Base-by-base conservation (phyloP, 2,113 vertebrate species). In the Oreamnos americanus region DNA sequence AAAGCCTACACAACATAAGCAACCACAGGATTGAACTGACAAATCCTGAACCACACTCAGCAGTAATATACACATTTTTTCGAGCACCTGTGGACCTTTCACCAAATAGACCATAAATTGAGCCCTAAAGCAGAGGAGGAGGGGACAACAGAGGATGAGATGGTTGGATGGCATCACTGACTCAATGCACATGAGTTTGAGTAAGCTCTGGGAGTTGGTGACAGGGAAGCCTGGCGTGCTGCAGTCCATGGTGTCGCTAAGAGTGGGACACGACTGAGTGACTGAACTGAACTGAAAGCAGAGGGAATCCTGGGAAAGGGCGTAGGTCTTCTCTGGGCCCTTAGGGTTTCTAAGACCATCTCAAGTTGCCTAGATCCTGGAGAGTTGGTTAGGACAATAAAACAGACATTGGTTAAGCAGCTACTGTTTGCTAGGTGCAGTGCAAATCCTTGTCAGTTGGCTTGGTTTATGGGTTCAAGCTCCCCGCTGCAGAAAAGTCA, bases 271-370 rank as follows among this genome's bases (percentile, higher is more conserved):
- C 5, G 0, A 74, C 19, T 74, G 67, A 71, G n/a, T 5, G 67
- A 71, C 67, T 21, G 19, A 74, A 74, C 67, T 74, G 67, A 39
- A 74, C 67, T 74, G 4, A 74, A 74, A 74, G 67, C 36, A 23
- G 36, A 71, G n/a, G n/a, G 11, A 11, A 58, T 33, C 21, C 30
- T 25, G 33, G 43, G 60, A 26, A 7, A 23, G n/a, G 78, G 17
- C 6, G 0, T 28, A 28, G 1, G 3, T 47, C 6, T 6, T 10
- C 33, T 36, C 7, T n/a, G 17, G 47, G 47, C 25, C 9, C 13
- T 8, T 12, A 1, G 2, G 10, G 30, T 17, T 81, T 33, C 49
- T 26, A 15, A 30, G 33, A 17, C 45, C 7, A 1, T 10, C 49
- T 16, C 33, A 17, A 2, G 33, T 64, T 53, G 19, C 33, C 45